These are phyloP conservation scores for Heteromurus nitidus DNA, from an alignment of 2,888 invertebrate genomes.

Conservation along the genomic window DNA sequence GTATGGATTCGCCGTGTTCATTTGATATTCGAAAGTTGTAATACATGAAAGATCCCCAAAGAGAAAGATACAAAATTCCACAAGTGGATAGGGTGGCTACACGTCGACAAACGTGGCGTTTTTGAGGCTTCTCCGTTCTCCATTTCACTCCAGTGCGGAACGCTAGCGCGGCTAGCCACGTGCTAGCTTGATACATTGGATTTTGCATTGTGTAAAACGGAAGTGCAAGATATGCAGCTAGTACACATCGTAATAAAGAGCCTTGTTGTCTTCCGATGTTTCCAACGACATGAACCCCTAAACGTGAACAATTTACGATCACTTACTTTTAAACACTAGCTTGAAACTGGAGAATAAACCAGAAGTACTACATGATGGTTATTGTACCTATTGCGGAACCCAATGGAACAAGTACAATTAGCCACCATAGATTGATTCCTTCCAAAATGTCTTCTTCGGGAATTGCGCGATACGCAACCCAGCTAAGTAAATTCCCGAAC, in stretches of 20 bases:
- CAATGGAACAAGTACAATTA: slow-evolving; percentile 85
- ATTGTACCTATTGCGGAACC: slow-evolving; percentile 83
- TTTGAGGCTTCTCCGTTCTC: slow-evolving; percentile 81
- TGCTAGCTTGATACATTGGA: slow-evolving; percentile 77
- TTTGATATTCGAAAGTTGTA: slow-evolving; percentile 92
- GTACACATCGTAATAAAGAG: slow-evolving; percentile 82
- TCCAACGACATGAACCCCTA: slow-evolving; percentile 93
- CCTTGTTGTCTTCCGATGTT: slow-evolving; percentile 92
- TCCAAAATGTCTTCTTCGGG: slow-evolving; percentile 83
- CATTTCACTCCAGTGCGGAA: slow-evolving; percentile 89
- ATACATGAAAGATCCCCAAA: slow-evolving; percentile 88
- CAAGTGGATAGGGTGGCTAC: slow-evolving; percentile 80
- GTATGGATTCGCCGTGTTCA: slow-evolving; percentile 89
- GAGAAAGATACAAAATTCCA: slow-evolving; percentile 81
- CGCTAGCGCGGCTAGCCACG: slow-evolving; percentile 79
- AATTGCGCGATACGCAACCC: slow-evolving; percentile 84
- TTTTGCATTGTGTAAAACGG: slow-evolving; percentile 84
- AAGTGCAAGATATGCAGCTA: slow-evolving; percentile 84
- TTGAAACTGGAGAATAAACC: slow-evolving; percentile 1
- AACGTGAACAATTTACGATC: slow-evolving; percentile 70
- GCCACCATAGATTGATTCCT: slow-evolving; percentile 83
- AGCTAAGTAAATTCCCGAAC: slow-evolving; percentile 88
- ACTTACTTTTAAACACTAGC: neutral
- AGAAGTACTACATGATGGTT: neutral
- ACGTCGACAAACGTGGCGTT: slow-evolving; percentile 78